Base-by-base conservation (phyloP, 2,113 vertebrate genomes). In the Motacilla alba region DNA sequence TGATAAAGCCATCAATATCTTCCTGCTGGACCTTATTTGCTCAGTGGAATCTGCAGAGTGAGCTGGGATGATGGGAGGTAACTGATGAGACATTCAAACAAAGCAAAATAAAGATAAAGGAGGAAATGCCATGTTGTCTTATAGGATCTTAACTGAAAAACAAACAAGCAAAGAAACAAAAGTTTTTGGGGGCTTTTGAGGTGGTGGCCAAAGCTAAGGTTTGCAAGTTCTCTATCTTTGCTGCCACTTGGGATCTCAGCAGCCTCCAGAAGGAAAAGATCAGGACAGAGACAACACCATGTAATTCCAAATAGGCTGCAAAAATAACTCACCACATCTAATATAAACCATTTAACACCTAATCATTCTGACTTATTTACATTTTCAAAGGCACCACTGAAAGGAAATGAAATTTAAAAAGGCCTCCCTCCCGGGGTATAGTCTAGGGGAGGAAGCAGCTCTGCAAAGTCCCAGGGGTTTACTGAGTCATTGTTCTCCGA, bases 1-100 rank as follows among this genome's bases (percentile, higher is more conserved):
- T 98, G 97, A 99, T 99, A 98, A 98, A 99, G 98, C 97, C 98
- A 98, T 99, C 98, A 98, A 97, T 99, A 98, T 98, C 96, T 96
- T 97, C 93, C 96, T 97, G 87, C 93, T 17, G 96, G 96, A 97
- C 96, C 85, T 97, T 97, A 93, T 96, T 97, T 91, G 39, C 91
- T 95, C 94, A 52, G 72, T 93, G 83, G 93, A 94, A 87, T 91
- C 93, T 95, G 96, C 70, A 90, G 63, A 94, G 66, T 4, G 31
- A 62, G 37, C 44, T 93, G 73, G n/a, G 56, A 58, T 90, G 68
- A 79, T 15, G 13, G 35, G 84, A 85, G 20, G n/a, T 60, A 94
- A 83, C 37, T 82, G 66, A 88, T 63, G 93, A 93, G 94, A 94
- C 70, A 59, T 85, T 89, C 52, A 94, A 83, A 92, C 64, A 67